Evolutionary conservation across 2,113 vertebrate species (phyloP).

Genomic region (Scomber japonicus): DNA sequence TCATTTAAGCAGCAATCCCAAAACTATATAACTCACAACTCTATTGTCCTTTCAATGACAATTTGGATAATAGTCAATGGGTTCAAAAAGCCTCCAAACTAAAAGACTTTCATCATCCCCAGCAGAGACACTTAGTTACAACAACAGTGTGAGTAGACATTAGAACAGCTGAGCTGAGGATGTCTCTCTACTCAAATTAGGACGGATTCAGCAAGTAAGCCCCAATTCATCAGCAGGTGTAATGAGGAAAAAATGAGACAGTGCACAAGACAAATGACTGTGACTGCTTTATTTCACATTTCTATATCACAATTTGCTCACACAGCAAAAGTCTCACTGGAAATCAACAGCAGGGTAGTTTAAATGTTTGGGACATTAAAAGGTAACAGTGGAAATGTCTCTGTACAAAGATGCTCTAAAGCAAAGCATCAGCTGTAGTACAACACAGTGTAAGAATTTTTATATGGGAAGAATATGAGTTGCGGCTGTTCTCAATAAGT

Average conservation of each 20-base stretch:
- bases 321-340: background rate
- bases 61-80: conserved; percentile 7
- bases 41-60: conserved; percentile 13
- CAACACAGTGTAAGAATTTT: background rate
- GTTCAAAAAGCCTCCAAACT: background rate
- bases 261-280: background rate
- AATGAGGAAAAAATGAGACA: background rate
- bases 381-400: background rate
- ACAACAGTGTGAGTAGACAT: background rate
- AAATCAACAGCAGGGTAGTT: background rate
- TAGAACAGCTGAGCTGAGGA: conserved; percentile 24
- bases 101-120: conserved; percentile 30
- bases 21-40: background rate
- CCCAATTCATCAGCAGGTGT: background rate
- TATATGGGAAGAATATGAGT: no score
- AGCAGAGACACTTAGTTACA: conserved; percentile 11
- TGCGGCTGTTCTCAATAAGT: no score
- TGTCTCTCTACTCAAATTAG: conserved; percentile 27
- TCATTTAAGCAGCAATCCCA: conserved; percentile 3
- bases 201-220: conserved; percentile 17
- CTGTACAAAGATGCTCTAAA: background rate
- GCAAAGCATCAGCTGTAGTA: background rate
- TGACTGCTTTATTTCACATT: background rate
- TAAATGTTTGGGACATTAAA: background rate
- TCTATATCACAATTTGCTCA: conserved; percentile 12